Percentiles rank a stretch among this genome's conserved stretches.
Evolutionary conservation across 2,113 vertebrate species (phyloP).

Genomic region (Corythornis cristatus): DNA sequence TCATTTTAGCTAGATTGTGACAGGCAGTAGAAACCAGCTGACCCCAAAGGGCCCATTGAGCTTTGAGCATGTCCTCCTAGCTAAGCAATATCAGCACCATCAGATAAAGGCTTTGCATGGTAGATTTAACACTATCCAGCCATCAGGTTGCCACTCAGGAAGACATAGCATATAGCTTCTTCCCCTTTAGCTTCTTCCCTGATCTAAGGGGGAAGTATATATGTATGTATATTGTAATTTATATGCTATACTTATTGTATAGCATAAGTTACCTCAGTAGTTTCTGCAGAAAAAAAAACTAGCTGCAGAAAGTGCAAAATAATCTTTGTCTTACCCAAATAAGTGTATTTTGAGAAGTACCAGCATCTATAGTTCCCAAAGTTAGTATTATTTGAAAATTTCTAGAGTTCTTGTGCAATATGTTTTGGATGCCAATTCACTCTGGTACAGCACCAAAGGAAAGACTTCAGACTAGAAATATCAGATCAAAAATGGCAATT

Average conservation of each 20-base stretch:
- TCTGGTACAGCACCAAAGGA: not conserved
- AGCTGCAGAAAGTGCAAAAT: not conserved
- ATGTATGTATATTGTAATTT: too few species aligned
- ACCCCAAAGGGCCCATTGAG: accelerated
- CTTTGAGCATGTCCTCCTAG: not conserved
- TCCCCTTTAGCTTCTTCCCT: not conserved
- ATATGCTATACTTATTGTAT: too few species aligned
- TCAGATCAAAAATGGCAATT: not conserved
- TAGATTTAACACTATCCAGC: accelerated
- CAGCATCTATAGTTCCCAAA: not conserved
- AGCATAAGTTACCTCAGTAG: not conserved
- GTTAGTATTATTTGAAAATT: not conserved
- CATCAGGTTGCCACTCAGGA: accelerated
- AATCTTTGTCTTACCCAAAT: not conserved
- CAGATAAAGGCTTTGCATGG: not conserved
- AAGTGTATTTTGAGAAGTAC: not conserved
- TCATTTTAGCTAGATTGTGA: not conserved
- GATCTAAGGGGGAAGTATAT: too few species aligned
- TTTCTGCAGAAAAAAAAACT: not conserved
- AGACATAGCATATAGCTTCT: not conserved
- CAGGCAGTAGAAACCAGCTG: not conserved
- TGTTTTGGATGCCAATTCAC: not conserved
- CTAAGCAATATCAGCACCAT: not conserved
- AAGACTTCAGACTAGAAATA: not conserved
- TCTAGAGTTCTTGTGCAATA: not conserved